A percentile compares a stretch with the other conserved stretches of the same genome.
Evolutionary conservation across 2,113 vertebrate species (phyloP).

Genomic region (Bucco capensis): DNA sequence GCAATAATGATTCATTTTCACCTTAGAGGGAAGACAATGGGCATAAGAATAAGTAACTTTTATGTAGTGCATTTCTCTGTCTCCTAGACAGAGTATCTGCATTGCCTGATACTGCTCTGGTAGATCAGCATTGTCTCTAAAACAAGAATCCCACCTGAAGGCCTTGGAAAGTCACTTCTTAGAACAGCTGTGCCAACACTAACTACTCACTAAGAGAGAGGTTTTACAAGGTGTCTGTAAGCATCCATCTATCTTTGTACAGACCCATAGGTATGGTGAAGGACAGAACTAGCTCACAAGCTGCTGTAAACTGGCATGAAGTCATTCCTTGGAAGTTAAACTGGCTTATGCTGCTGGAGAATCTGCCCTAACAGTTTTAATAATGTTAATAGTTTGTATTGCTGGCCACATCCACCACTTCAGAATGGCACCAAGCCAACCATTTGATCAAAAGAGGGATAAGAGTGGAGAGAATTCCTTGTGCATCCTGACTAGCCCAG

Average conservation of each 20-base stretch:
- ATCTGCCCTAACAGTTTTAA: background rate
- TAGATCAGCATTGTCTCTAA: background rate
- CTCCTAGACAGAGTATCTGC: background rate
- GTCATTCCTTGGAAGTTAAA: background rate
- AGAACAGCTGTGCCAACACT: accelerated
- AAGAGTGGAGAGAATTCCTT: constrained; percentile 6
- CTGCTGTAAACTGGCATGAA: background rate
- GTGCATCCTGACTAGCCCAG: constrained; percentile 11
- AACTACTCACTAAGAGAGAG: background rate
- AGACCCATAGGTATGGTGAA: background rate
- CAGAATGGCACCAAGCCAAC: background rate
- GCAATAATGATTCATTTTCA: background rate
- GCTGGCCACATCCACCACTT: background rate
- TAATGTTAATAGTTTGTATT: background rate
- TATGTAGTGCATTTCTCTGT: background rate
- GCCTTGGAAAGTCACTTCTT: background rate
- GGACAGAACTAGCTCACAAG: background rate
- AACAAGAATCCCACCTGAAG: background rate
- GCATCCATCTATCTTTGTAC: accelerated
- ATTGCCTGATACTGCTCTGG: background rate
- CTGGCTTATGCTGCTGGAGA: background rate
- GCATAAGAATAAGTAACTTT: background rate
- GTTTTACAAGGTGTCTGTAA: background rate
- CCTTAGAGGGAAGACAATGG: background rate
- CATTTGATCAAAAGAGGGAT: background rate